Evolutionary conservation across 1,140 invertebrate genomes (phyloP).

Genomic region (Nomia melanderi): DNA sequence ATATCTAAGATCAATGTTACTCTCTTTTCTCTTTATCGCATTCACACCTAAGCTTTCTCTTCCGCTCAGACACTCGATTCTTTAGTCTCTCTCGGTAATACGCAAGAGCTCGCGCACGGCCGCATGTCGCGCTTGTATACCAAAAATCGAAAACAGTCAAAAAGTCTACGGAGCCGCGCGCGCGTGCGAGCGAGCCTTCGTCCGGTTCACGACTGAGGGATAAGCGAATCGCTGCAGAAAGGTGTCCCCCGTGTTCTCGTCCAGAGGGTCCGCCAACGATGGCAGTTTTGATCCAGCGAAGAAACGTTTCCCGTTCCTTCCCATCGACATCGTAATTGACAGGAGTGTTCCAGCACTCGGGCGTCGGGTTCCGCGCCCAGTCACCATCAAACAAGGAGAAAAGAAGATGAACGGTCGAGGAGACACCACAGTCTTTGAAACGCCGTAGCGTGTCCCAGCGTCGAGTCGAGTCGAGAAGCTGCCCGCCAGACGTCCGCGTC

Average conservation of each 20-base stretch:
- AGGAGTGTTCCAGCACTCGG: background rate
- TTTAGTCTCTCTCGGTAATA: background rate
- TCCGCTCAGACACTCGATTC: conserved; percentile 3
- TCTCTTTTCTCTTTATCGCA: conserved; percentile 17
- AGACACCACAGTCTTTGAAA: too few species aligned
- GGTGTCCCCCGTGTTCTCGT: conserved; percentile 9
- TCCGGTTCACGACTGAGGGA: background rate
- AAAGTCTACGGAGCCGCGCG: too few species aligned
- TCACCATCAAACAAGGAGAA: background rate
- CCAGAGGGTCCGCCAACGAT: background rate
- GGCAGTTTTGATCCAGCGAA: background rate
- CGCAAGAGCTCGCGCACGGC: conserved; percentile 13
- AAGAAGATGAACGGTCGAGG: too few species aligned
- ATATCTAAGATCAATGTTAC: conserved; percentile 59
- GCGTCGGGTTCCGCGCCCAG: background rate
- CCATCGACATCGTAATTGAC: conserved; percentile 6
- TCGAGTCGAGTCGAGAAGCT: background rate
- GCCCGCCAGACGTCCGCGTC: background rate
- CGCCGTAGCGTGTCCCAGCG: background rate
- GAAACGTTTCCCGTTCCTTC: background rate
- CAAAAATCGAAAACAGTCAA: background rate
- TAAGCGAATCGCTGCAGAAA: background rate
- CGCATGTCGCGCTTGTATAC: too few species aligned
- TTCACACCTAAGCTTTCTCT: conserved; percentile 10
- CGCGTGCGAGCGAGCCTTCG: background rate